Evolutionary conservation across 1,140 invertebrate genomes (phyloP), one percentile per base, ranked within the genome.

Genomic region (Melipona quadrifasciata): DNA sequence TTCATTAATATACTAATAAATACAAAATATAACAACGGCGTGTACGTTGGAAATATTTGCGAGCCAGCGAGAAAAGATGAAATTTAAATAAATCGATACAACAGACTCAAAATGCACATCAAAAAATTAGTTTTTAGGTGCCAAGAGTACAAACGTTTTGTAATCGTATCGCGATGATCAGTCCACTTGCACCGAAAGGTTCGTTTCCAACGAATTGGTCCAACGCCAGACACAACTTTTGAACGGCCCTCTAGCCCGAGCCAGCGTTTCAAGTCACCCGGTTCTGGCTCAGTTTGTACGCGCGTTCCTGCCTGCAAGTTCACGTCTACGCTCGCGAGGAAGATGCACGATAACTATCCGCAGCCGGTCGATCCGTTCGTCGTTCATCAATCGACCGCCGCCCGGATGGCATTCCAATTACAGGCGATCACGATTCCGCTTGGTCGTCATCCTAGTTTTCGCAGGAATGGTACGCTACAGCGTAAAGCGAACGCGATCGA

Each of bases 391-490:
- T 77, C 65, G 73, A 51, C 19, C 27, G 81, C 65, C 55, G 74
- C 34, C 34, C 55, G 55, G 58, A 72, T 84, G 78, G 79, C 79
- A 70, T 81, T 82, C 64, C 84, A 75, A 82, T 85, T 85, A 75
- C 64, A 53, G 55, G 6, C 64, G 79, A 85, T 85, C 72, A 74
- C 71, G 39, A 74, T 80, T 80, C 70, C 58, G 47, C 27, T 14
- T n/a, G 31, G 55, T 53, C 61, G 27, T 81, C 71, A 80, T 81
- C 39, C 61, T 81, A 85, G 84, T 85, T 75, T 39, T 68, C 57
- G 21, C 70, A 24, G n/a, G 31, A 47, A 55, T 82, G 58, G 68
- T 27, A 74, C 19, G 24, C 1, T 47, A 55, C 10, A 65, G 39
- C 39, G 57, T 71, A 70, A 71, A 79, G 34, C 68, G 31, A 74